phyloP scores from a whole-genome alignment of 1,140 invertebrate genomes.

The Anastrepha ludens region DNA sequence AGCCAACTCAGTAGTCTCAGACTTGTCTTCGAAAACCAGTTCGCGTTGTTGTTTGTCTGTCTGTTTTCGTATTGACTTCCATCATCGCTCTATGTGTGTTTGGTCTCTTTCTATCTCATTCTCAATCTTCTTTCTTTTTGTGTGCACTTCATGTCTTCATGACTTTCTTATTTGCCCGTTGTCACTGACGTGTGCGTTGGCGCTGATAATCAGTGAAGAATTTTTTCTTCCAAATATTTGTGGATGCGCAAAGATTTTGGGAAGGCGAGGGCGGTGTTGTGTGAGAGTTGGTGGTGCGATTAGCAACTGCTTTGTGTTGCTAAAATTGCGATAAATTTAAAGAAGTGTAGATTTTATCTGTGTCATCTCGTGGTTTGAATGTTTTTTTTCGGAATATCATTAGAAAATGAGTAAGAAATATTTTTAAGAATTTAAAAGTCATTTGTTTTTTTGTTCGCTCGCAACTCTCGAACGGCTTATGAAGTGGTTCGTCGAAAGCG shows the following conservation, averaged over 20 bases:
- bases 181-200: constrained; percentile 19
- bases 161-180: constrained; percentile 30
- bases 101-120: constrained; percentile 30
- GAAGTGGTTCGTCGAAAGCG: too few relatives aligned
- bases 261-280: background rate
- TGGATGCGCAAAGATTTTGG: background rate
- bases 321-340: background rate
- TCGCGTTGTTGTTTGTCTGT: background rate
- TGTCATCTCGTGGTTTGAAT: constrained; percentile 16
- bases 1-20: constrained; percentile 30
- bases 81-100: background rate
- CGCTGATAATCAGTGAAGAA: constrained; percentile 26
- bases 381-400: background rate
- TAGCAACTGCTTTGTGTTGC: constrained; percentile 9
- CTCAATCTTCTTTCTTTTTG: background rate
- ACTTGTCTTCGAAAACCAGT: constrained; percentile 39
- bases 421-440: too few relatives aligned
- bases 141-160: background rate
- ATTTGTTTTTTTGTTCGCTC: too few relatives aligned
- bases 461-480: too few relatives aligned
- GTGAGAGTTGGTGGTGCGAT: background rate
- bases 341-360: constrained; percentile 9
- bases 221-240: constrained; percentile 4
- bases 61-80: background rate
- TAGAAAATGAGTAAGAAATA: constrained; percentile 3